These are phyloP conservation scores for Tethea ocularis DNA, from an alignment of 2,888 invertebrate species.

Conservation along the genomic window DNA sequence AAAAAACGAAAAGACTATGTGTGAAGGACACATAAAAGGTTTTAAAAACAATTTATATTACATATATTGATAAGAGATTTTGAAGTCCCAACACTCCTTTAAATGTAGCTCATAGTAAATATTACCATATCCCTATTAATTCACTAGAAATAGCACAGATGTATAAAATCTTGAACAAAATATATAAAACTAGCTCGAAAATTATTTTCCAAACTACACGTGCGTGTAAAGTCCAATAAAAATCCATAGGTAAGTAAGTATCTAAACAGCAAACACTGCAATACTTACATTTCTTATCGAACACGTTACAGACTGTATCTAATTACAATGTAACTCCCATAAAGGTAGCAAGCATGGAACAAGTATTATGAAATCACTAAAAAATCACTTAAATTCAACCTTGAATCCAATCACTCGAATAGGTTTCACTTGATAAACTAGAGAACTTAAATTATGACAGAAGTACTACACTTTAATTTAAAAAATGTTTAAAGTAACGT, in stretches of 20 bases:
- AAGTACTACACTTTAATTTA: background rate
- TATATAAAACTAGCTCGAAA: background rate
- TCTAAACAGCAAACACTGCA: background rate
- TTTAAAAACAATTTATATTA: too few relatives aligned
- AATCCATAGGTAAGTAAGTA: too few relatives aligned
- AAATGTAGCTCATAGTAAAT: too few relatives aligned
- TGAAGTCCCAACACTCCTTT: too few relatives aligned
- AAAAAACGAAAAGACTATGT: too few relatives aligned
- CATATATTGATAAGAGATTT: too few relatives aligned
- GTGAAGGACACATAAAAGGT: too few relatives aligned
- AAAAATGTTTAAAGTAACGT: background rate
- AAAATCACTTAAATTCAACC: constrained; percentile 10
- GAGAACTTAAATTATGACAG: background rate
- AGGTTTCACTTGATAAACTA: background rate
- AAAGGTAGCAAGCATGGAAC: background rate
- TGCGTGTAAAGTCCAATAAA: background rate
- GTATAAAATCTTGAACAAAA: background rate
- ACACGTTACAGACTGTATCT: constrained; percentile 3
- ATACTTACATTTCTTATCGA: constrained; percentile 10
- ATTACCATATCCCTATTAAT: background rate
- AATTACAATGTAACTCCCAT: constrained; percentile 5
- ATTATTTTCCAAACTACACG: background rate
- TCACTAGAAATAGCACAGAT: background rate
- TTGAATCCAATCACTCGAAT: background rate
- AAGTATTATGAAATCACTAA: background rate